Base-by-base conservation (phyloP, 1,140 invertebrate genomes). In the Drosophila rufa region DNA sequence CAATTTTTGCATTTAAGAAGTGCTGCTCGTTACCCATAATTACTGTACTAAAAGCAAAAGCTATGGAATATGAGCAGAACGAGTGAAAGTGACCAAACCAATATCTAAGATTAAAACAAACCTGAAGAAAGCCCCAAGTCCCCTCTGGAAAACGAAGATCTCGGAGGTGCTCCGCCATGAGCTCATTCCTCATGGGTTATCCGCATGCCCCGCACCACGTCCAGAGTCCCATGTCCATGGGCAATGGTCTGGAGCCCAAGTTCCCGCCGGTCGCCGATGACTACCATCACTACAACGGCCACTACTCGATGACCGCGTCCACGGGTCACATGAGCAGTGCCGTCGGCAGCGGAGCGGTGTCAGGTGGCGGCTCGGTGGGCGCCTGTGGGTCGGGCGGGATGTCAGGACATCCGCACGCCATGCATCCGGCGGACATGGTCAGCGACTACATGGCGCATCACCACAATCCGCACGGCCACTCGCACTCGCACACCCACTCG, bases 181-280 rank as follows among this genome's bases (percentile, higher is more conserved):
- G 92, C 89, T 93, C 92, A 80, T 93, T 93, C 67, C 82, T 93
- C 82, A 93, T 93, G 92, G 92, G 92, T 66, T 93, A 93, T 66
- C 91, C 94, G 67, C 93, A 94, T 76, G 92, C 92, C 40, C 92
- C 92, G 42, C 94, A 94, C 67, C 94, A 94, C 53, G 91, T 93
- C 64, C 92, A 93, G 70, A 92, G 79, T 45, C 91, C 91, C 74
- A 93, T 93, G 91, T 84, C 84, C 69, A 92, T 92, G 91, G 86
- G 89, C 58, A 91, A 89, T 50, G 75, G 87, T 12, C 75, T 92
- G 66, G 92, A 93, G 55, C 92, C 92, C 5, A 93, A 93, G 77
- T 93, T 92, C 69, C 92, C 92, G 59, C 92, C 92, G 48, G 89
- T 87, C 47, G 92, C 92, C 53, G 91, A 93, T 53, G 92, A 93